These are phyloP conservation scores for Helicoverpa assulta DNA, from an alignment of 2,888 invertebrate genomes.

Conservation along the genomic window DNA sequence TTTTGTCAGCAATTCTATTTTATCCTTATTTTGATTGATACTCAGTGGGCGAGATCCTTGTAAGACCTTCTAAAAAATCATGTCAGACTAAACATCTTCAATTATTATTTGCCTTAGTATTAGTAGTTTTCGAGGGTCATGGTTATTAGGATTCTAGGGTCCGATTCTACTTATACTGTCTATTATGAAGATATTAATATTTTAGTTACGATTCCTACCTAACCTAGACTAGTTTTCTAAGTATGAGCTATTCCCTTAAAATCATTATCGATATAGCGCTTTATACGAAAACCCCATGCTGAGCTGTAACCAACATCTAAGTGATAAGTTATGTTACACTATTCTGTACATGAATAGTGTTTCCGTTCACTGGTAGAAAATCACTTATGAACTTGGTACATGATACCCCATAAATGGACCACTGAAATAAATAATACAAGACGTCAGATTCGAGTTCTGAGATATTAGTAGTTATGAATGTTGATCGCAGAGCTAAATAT, in stretches of 20 bases:
- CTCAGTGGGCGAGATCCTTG: constrained; percentile 3
- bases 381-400: constrained; percentile 8
- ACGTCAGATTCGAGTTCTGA: constrained; percentile 56
- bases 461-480: constrained; percentile 68
- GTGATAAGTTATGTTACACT: constrained; percentile 29
- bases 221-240: neutral
- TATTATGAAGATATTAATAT: too few relatives aligned
- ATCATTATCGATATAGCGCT: constrained; percentile 8
- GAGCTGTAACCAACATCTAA: constrained; percentile 1
- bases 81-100: constrained; percentile 1
- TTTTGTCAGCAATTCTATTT: neutral
- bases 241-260: neutral
- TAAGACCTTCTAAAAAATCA: constrained; percentile 12
- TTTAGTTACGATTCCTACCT: too few relatives aligned
- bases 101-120: neutral
- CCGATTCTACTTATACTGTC: too few relatives aligned
- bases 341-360: neutral
- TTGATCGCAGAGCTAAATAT: constrained; percentile 70
- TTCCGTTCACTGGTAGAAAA: constrained; percentile 9
- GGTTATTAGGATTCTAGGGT: neutral
- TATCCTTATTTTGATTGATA: neutral
- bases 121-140: constrained; percentile 22
- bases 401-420: neutral
- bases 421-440: constrained; percentile 14
- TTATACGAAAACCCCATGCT: constrained; percentile 13